A percentile compares a stretch with the other conserved stretches of the same genome.
Evolutionary conservation across 2,113 vertebrate species (phyloP).

Genomic region (Daphoenositta chrysoptera): DNA sequence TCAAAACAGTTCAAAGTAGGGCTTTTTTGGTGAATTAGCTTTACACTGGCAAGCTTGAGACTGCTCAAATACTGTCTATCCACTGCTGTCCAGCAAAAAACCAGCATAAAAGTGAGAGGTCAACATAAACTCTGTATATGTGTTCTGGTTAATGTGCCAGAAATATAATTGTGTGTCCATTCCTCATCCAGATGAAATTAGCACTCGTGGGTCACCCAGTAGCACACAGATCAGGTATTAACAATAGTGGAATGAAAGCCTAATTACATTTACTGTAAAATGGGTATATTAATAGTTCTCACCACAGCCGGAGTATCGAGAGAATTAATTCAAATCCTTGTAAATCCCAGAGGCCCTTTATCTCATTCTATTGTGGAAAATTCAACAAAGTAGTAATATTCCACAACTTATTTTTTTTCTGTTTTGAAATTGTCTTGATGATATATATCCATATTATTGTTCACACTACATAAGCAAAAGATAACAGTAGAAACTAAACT

Average conservation of each 20-base stretch:
- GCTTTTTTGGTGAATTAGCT: not conserved
- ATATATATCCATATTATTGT: not conserved
- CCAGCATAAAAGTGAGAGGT: not conserved
- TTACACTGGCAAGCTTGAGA: not conserved
- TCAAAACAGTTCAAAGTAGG: not conserved
- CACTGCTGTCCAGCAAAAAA: not conserved
- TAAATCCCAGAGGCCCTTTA: constrained; percentile 14
- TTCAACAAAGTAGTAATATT: not conserved
- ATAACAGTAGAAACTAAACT: not conserved
- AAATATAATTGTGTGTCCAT: not conserved
- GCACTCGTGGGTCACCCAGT: not conserved
- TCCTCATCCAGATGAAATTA: not conserved
- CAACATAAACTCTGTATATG: not conserved
- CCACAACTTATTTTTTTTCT: not conserved
- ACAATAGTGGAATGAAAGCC: not conserved
- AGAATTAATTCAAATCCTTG: constrained; percentile 40
- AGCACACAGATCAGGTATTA: constrained; percentile 22
- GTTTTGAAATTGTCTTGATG: not conserved
- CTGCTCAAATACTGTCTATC: not conserved
- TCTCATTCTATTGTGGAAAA: not conserved
- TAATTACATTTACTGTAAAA: constrained; percentile 49
- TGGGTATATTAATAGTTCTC: constrained; percentile 14
- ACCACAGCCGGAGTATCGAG: not conserved
- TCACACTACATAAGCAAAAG: not conserved
- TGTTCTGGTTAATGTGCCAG: not conserved